Conservation (phyloP, 2,888 invertebrate species). For the Lissocephala sabroskyi region DNA sequence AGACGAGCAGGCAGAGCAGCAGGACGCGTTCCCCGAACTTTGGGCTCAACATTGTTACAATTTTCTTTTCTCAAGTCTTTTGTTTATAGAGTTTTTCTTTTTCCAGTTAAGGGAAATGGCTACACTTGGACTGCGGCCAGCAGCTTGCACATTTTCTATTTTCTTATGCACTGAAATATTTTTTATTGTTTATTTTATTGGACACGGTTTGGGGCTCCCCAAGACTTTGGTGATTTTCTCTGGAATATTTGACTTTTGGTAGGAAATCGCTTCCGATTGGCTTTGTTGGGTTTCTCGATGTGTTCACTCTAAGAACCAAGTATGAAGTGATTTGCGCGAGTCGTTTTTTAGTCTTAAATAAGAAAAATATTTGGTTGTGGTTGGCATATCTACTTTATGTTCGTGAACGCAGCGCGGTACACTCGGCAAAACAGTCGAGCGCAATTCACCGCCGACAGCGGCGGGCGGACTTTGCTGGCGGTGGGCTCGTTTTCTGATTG, state of each 20-base stretch:
- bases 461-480: too few relatives aligned
- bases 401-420: constrained; percentile 58
- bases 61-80: constrained; percentile 4
- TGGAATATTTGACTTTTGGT: constrained; percentile 19
- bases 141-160: not conserved
- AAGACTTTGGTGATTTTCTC: constrained; percentile 2
- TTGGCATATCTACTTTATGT: constrained; percentile 65
- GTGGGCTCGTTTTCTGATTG: too few relatives aligned
- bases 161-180: not conserved
- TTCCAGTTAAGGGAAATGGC: too few relatives aligned
- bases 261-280: constrained; percentile 2
- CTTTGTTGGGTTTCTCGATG: constrained; percentile 46
- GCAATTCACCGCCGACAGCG: too few relatives aligned
- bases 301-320: constrained; percentile 72
- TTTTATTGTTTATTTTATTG: constrained; percentile 12
- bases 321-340: constrained; percentile 73
- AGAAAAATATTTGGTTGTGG: constrained; percentile 66
- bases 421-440: too few relatives aligned
- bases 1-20: constrained; percentile 29
- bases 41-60: not conserved
- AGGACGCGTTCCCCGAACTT: constrained; percentile 15
- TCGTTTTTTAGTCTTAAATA: constrained; percentile 73
- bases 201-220: not conserved
- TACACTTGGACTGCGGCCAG: not conserved
- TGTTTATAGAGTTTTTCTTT: not conserved